Base-by-base conservation (phyloP, 2,113 vertebrate species). In the Alaudala cheleensis region DNA sequence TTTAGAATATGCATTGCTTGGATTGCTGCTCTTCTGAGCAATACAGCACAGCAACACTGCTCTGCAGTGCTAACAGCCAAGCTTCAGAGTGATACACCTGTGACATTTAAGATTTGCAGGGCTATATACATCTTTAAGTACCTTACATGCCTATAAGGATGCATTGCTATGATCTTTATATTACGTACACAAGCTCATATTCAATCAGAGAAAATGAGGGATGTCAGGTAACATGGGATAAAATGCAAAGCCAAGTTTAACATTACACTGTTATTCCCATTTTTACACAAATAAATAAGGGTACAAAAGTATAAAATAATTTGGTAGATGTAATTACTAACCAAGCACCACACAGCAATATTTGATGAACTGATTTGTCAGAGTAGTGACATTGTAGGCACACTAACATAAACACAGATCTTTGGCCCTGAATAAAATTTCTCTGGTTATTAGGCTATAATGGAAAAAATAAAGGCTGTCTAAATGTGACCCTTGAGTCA, bases 401-500 rank as follows among this genome's bases (percentile, higher is more conserved):
- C 61, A 84, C 62, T 85, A 94, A 49, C 4, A 11, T 84, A 93
- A 93, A 54, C 82, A 78, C 49, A 76, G 77, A 91, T 34, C 71
- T 95, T 95, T 88, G 69, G 42, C 71, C n/a, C 12, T 49, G 39
- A 70, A 74, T 89, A 73, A 33, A 31, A 33, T 42, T 93, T 91
- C 76, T 78, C 21, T 47, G 57, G 31, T 84, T 74, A 78, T 88
- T 83, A 94, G 53, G 37, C 87, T 90, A 87, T 95, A 96, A 95
- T 57, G 49, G n/a, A 34, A 77, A 91, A 96, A 91, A 60, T 31
- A 95, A 91, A 86, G 37, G 16, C 51, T 78, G n/a, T 73, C 31
- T 49, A 45, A 88, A 88, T 26, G 44, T 40, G 79, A 81, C 31
- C 70, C 85, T 81, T 60, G 37, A 87, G 26, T 53, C 70, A 73